Percentiles rank a stretch among this genome's conserved stretches.
These are phyloP conservation scores for Scolopax rusticola DNA, from an alignment of 2,797 vertebrate genomes.

Conservation along the genomic window DNA sequence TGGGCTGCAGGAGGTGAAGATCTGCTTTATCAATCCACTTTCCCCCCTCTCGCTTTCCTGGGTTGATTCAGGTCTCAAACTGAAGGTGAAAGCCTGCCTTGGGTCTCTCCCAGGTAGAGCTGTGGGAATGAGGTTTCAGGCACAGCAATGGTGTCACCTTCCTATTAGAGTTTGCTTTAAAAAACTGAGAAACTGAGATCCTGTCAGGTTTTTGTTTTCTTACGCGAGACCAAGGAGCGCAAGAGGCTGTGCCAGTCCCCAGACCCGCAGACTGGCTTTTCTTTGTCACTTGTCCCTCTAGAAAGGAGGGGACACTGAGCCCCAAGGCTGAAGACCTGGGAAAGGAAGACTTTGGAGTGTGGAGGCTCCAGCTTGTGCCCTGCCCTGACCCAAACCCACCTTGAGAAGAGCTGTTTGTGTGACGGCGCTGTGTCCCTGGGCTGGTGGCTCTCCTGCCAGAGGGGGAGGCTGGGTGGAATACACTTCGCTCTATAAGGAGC, in stretches of 20 bases:
- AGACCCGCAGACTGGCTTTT: neutral
- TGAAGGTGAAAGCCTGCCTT: neutral
- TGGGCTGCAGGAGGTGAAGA: neutral
- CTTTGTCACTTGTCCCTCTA: neutral
- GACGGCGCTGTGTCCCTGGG: neutral
- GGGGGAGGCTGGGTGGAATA: neutral
- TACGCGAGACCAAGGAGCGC: neutral
- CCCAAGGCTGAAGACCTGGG: neutral
- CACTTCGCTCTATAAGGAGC: neutral
- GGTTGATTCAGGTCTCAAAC: neutral
- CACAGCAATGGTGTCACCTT: neutral
- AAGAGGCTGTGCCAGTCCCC: accelerated
- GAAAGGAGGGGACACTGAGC: neutral
- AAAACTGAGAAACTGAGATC: neutral
- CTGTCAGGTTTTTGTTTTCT: neutral
- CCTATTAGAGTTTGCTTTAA: neutral
- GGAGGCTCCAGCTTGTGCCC: neutral
- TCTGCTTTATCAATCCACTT: neutral
- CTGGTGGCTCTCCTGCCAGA: neutral
- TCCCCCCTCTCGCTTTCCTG: neutral
- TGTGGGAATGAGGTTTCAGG: neutral
- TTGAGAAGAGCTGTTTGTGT: neutral
- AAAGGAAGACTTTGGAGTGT: neutral
- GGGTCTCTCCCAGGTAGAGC: neutral
- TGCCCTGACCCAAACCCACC: neutral